A percentile compares a stretch with the other conserved stretches of the same genome.
These are phyloP conservation scores for Ypsolopha sequella DNA, from an alignment of 2,888 invertebrate species.

Conservation along the genomic window DNA sequence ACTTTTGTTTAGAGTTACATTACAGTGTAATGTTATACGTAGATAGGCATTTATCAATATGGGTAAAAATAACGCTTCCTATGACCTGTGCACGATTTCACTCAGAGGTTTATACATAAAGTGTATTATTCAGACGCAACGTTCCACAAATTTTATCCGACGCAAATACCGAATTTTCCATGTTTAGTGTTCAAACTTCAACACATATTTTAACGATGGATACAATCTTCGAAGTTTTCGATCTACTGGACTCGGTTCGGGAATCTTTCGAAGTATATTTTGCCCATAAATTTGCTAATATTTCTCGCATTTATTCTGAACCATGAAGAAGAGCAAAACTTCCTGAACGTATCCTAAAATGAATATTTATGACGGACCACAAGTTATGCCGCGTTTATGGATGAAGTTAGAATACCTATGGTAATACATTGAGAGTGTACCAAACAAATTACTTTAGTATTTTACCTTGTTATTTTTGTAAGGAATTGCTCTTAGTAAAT, in stretches of 20 bases:
- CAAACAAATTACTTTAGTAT: no score
- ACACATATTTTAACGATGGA: constrained; percentile 3
- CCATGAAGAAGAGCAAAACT: constrained; percentile 51
- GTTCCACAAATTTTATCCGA: background rate
- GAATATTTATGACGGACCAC: constrained; percentile 65
- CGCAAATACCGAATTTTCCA: background rate
- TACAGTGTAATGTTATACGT: background rate
- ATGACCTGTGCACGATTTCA: no score
- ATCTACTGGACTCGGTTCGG: constrained; percentile 12
- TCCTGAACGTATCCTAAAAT: constrained; percentile 58
- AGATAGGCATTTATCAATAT: no score
- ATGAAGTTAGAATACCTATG: constrained; percentile 44
- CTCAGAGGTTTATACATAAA: background rate
- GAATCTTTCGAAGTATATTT: constrained; percentile 38
- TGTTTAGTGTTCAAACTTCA: constrained; percentile 1
- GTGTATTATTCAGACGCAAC: background rate
- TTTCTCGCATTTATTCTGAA: constrained; percentile 42
- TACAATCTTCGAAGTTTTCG: constrained; percentile 2
- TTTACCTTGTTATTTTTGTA: no score
- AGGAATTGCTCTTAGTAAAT: no score
- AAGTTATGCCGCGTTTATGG: constrained; percentile 63
- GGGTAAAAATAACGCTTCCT: no score
- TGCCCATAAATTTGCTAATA: constrained; percentile 64
- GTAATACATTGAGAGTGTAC: no score
- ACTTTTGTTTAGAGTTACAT: background rate